Evolutionary conservation across 2,113 vertebrate genomes (phyloP).

Genomic region (Ariopsis seemanni): DNA sequence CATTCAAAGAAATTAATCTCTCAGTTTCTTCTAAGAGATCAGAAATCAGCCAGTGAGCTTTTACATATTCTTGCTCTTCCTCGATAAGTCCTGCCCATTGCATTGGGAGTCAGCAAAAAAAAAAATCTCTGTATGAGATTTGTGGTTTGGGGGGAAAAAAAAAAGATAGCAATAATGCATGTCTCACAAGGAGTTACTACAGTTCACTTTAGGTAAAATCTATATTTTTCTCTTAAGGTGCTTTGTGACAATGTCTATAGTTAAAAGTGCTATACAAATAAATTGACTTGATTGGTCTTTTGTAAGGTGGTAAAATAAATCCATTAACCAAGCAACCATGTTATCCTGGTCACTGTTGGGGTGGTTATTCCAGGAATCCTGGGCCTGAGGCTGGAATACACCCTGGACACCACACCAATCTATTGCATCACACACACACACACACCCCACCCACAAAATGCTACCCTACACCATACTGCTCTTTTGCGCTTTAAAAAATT

Average conservation of each 20-base stretch:
- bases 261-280: too few relatives aligned
- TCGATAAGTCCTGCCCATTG: background rate
- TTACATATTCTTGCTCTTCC: background rate
- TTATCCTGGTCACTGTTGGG: background rate
- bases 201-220: background rate
- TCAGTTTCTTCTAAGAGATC: background rate
- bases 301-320: background rate
- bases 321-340: background rate
- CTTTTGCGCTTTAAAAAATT: too few relatives aligned
- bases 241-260: too few relatives aligned
- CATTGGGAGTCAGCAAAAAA: background rate
- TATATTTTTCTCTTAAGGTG: too few relatives aligned
- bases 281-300: background rate
- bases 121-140: background rate
- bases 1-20: background rate
- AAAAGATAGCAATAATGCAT: background rate
- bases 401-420: background rate
- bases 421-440: background rate
- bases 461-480: too few relatives aligned
- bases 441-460: background rate
- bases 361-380: background rate
- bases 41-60: constrained; percentile 9
- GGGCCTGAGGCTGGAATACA: background rate
- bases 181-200: background rate
- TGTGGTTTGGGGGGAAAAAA: background rate